Conservation (phyloP, 2,888 invertebrate species). For the Protonemura montana region DNA sequence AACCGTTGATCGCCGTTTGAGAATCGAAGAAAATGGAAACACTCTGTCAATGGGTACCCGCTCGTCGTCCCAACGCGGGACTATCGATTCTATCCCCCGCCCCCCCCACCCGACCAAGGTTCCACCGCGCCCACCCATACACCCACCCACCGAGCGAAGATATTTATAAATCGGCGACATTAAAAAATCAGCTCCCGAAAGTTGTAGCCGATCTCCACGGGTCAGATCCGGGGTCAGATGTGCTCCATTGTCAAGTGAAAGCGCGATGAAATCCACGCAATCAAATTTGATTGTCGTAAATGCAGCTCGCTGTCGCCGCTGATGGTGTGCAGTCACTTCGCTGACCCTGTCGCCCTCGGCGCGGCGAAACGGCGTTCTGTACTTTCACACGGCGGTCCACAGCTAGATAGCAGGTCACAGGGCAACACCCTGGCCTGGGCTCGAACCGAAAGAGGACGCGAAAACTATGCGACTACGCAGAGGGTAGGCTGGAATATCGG, state of each 20-base stretch:
- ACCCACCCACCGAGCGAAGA: neutral
- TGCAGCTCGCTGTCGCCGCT: neutral
- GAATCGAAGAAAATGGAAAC: neutral
- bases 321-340: neutral
- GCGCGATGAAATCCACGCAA: conserved; percentile 7
- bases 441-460: neutral
- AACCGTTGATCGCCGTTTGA: neutral
- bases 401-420: neutral
- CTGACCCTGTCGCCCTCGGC: neutral
- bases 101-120: neutral
- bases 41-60: neutral
- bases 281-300: neutral
- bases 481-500: no score
- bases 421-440: neutral
- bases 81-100: neutral
- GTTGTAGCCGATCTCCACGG: neutral
- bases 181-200: neutral
- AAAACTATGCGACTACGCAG: no score
- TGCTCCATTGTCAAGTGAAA: neutral
- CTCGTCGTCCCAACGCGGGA: neutral
- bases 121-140: neutral
- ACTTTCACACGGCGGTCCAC: neutral
- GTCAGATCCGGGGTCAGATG: neutral
- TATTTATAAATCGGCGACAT: conserved; percentile 12
- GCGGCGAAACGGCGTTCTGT: neutral